Evolutionary conservation across 2,888 invertebrate species (phyloP).

Genomic region (Hartigia nigra): DNA sequence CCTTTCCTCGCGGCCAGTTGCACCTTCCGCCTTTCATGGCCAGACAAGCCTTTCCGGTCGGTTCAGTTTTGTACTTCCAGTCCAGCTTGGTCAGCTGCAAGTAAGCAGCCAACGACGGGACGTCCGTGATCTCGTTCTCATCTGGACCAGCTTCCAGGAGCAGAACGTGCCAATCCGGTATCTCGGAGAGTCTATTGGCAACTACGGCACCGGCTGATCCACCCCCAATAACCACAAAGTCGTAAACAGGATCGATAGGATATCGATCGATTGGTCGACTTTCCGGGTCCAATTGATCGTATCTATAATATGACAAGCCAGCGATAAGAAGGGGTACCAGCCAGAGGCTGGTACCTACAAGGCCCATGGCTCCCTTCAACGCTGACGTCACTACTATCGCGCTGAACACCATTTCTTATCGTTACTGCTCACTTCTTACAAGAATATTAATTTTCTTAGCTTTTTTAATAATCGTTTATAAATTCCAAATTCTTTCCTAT

Average conservation of each 20-base stretch:
- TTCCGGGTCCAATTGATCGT: conserved; percentile 85
- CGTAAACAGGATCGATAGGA: conserved; percentile 79
- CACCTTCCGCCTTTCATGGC: conserved; percentile 85
- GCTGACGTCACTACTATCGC: conserved; percentile 82
- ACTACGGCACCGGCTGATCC: conserved; percentile 93
- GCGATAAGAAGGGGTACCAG: conserved; percentile 85
- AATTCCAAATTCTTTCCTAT: conserved; percentile 2
- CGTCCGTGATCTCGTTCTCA: conserved; percentile 89
- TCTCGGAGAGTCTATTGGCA: conserved; percentile 83
- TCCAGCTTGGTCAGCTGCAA: conserved; percentile 87
- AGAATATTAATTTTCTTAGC: not conserved
- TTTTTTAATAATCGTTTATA: not conserved
- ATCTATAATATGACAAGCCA: conserved; percentile 83
- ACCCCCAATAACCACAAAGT: conserved; percentile 86
- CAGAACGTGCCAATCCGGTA: conserved; percentile 80
- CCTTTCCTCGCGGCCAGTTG: conserved; percentile 91
- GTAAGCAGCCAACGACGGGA: conserved; percentile 88
- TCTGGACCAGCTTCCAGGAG: conserved; percentile 88
- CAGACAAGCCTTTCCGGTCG: conserved; percentile 82
- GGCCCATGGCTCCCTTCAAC: conserved; percentile 78
- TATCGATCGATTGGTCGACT: conserved; percentile 78
- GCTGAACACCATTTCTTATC: conserved; percentile 75
- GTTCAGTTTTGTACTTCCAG: conserved; percentile 91
- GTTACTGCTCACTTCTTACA: not conserved
- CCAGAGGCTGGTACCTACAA: conserved; percentile 84